phyloP scores from a whole-genome alignment of 2,888 invertebrate genomes.

The Apocheima hispidaria region DNA sequence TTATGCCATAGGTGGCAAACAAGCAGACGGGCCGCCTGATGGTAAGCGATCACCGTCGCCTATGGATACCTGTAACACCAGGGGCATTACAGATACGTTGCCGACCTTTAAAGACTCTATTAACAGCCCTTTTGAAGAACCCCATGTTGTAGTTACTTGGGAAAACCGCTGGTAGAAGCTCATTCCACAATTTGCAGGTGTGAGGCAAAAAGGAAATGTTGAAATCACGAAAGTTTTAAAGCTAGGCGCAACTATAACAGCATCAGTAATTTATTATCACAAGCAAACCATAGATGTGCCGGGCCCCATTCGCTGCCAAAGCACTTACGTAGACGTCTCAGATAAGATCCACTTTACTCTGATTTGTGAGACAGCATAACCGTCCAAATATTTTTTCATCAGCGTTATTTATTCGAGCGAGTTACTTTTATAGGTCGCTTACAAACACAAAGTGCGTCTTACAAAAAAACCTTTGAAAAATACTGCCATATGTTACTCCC shows the following conservation, averaged over 20 bases:
- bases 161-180: no score
- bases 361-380: constrained; percentile 69
- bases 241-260: not conserved
- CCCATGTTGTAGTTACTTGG: no score
- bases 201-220: no score
- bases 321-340: constrained; percentile 55
- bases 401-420: constrained; percentile 71
- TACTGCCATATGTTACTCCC: constrained; percentile 63
- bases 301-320: constrained; percentile 45
- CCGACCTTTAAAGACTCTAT: no score
- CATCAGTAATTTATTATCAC: constrained; percentile 21
- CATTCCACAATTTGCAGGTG: no score
- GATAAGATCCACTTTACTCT: constrained; percentile 63
- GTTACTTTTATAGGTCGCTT: constrained; percentile 72
- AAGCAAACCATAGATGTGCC: constrained; percentile 39
- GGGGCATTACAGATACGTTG: no score
- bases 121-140: no score
- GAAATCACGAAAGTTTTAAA: not conserved
- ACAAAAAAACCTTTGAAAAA: constrained; percentile 69
- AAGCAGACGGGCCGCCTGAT: no score
- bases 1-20: no score
- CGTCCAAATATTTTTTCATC: constrained; percentile 70
- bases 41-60: no score
- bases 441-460: constrained; percentile 66
- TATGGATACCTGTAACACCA: no score